phyloP scores from a whole-genome alignment of 2,888 invertebrate genomes.

The Stenurella melanura region DNA sequence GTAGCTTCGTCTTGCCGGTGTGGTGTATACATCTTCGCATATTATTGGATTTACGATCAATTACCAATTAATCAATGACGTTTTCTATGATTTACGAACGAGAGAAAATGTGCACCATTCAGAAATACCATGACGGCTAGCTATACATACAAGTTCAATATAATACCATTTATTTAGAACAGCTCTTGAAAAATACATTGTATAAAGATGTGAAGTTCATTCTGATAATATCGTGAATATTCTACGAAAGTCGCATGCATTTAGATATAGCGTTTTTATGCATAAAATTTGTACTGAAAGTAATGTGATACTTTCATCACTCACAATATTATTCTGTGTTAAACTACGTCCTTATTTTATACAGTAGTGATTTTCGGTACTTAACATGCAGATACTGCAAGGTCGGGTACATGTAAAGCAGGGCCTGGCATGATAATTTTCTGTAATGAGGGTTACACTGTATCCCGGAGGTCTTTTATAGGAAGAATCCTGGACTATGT shows the following conservation, averaged over 20 bases:
- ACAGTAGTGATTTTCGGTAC: constrained; percentile 32
- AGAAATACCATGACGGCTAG: no score
- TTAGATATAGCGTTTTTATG: neutral
- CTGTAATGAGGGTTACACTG: constrained; percentile 35
- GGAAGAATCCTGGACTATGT: constrained; percentile 25
- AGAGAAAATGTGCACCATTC: no score
- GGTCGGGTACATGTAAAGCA: constrained; percentile 19
- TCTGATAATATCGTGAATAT: no score
- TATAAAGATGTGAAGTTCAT: no score
- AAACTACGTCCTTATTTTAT: constrained; percentile 18
- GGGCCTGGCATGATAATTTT: constrained; percentile 37
- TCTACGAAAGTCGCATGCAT: neutral
- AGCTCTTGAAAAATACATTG: no score
- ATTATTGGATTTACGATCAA: no score
- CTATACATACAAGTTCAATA: no score
- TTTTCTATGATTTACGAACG: no score
- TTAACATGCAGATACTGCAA: constrained; percentile 41
- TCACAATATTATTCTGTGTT: constrained; percentile 2
- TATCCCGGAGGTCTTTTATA: constrained; percentile 38
- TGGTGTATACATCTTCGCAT: no score
- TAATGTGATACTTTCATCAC: constrained; percentile 21
- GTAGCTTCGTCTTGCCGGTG: no score
- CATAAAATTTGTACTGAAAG: neutral
- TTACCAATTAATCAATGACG: no score
- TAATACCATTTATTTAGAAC: no score